Base-by-base conservation (phyloP, 2,888 invertebrate species). In the Autographa gamma region DNA sequence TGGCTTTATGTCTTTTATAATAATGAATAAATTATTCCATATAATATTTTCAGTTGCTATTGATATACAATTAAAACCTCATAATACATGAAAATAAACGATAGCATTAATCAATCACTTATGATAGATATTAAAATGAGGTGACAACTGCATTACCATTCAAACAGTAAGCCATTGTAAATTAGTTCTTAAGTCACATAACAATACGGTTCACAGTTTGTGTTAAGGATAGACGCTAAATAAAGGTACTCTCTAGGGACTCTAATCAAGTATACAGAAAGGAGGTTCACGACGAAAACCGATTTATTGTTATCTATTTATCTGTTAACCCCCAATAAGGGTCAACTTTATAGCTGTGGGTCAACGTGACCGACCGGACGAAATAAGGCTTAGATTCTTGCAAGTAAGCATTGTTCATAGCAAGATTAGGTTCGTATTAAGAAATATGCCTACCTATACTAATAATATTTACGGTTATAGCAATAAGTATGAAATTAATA, bases 271-370 rank as follows among this genome's bases (percentile, higher is more conserved):
- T 48, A 66, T 60, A 71, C 70, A 25, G 64, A 63, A 77, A 68
- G 75, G 71, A 73, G 77, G 32, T 62, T 58, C 43, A 71, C 60
- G 78, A 73, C 60, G 71, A 68, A 43, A 43, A 67, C 82, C 80
- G 76, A 80, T 82, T 84, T 78, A 83, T 79, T 60, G 79, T 69
- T 77, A 84, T 82, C 76, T 82, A 82, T 84, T 80, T 83, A 82
- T 84, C 79, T 76, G 79, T 73, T 83, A 78, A 80, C 80, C 80
- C 80, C 52, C 79, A 74, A 71, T 80, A 71, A 66, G 66, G 62
- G 68, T 48, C 63, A 69, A 71, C 75, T 83, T 80, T 84, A 84
- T 82, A 80, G 75, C 73, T 61, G 71, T 70, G 69, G 79, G 76
- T 74, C 76, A 75, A 72, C 64, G 64, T 66, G 81, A 77, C 77